These are phyloP conservation scores for Rhagonycha lutea DNA, from an alignment of 2,888 invertebrate genomes.

Conservation along the genomic window DNA sequence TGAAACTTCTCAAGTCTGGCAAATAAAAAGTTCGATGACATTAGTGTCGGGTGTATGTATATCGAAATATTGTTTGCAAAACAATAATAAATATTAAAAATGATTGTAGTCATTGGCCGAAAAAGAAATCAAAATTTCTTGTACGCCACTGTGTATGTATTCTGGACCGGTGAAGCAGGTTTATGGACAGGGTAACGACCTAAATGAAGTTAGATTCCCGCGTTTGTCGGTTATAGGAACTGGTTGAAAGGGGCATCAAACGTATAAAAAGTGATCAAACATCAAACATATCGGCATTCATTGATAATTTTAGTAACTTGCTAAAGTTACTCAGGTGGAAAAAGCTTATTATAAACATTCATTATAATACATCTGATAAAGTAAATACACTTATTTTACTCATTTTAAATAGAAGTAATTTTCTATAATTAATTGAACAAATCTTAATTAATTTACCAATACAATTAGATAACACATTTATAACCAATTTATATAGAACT, in stretches of 20 bases:
- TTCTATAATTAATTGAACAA: not conserved
- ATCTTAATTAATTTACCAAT: not conserved
- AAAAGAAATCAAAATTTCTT: not conserved
- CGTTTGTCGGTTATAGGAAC: slow-evolving; percentile 48
- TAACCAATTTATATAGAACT: not conserved
- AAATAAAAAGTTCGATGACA: slow-evolving; percentile 16
- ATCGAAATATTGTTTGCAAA: not conserved
- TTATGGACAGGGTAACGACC: slow-evolving; percentile 48
- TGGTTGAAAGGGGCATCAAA: slow-evolving; percentile 35
- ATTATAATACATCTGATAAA: not conserved
- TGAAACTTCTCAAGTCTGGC: not conserved
- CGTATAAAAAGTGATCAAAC: slow-evolving; percentile 33
- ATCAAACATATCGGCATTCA: slow-evolving; percentile 34
- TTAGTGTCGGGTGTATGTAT: not conserved
- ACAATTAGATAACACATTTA: slow-evolving; percentile 3
- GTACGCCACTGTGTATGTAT: slow-evolving; percentile 44
- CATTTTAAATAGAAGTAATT: not conserved
- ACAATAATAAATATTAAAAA: not conserved
- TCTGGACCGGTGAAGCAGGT: slow-evolving; percentile 48
- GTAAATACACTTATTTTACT: not conserved
- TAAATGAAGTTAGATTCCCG: slow-evolving; percentile 43
- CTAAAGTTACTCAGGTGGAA: slow-evolving; percentile 11
- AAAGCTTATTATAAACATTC: not conserved
- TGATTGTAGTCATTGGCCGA: not conserved
- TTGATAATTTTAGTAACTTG: slow-evolving; percentile 28